Base-by-base conservation (phyloP, 2,797 vertebrate genomes). In the Acipenser ruthenus region DNA sequence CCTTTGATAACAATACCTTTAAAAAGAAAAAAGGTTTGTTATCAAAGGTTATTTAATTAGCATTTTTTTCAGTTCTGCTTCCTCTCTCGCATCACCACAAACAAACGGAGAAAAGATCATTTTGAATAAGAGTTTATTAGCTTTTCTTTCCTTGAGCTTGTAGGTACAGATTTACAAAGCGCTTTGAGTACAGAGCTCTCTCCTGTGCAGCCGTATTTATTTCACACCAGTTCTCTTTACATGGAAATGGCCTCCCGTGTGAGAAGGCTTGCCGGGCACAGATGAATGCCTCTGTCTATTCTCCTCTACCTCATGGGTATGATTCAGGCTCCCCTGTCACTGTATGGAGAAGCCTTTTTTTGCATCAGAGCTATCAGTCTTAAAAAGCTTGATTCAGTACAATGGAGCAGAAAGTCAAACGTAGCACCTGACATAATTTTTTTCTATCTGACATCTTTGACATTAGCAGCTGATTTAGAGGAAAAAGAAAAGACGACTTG, bases 101-200 rank as follows among this genome's bases (percentile, higher is more conserved):
- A 68, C 60, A 37, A 37, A 37, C 4, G 4, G 23, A 7, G 9
- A 71, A 73, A 71, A 72, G 12, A 67, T 67, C 0, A 69, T 48
- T 71, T 74, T 53, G 55, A 10, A 47, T 69, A 74, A 69, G 67
- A 74, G 51, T 69, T 73, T 65, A 68, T 72, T 73, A 71, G 69
- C 58, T 67, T 56, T 55, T 60, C 13, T 67, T 71, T 49, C 62
- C 11, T 3, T 10, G 47, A 60, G 37, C n/a, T 62, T 71, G 50
- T 12, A 10, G 49, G 53, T 66, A 71, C 76, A 8, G 7, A 64
- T 68, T 77, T 71, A 56, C 50, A 73, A 71, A 72, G 15, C 13
- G 0, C 50, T 70, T 13, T 1, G 7, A 53, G 58, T 69, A 63
- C 62, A 37, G 15, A 61, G 18, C 60, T 11, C 2, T 67, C 56